Evolutionary conservation across 2,888 invertebrate species (phyloP).

Genomic region (Cynaeus angustus): DNA sequence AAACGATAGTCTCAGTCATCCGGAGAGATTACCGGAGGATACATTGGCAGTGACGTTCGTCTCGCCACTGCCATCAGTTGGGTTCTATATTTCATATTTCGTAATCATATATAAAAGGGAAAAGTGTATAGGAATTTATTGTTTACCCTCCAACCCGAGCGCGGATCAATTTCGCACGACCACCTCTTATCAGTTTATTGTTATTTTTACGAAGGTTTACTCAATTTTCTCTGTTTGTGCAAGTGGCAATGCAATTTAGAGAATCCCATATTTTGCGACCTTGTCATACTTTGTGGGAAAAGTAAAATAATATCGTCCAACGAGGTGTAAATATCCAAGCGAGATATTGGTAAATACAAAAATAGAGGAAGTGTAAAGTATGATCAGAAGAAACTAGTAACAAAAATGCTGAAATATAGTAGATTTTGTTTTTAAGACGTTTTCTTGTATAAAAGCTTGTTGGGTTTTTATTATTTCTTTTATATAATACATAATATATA

Average conservation of each 20-base stretch:
- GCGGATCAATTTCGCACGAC: constrained; percentile 47
- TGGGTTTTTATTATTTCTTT: too few relatives aligned
- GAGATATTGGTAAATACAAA: too few relatives aligned
- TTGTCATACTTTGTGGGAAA: constrained; percentile 1
- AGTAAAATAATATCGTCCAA: neutral
- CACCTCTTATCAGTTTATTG: constrained; percentile 51
- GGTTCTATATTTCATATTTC: constrained; percentile 48
- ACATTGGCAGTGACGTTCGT: constrained; percentile 41
- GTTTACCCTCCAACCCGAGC: constrained; percentile 54
- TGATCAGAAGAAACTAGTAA: too few relatives aligned
- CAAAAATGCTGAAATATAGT: too few relatives aligned
- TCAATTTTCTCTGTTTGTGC: constrained; percentile 52
- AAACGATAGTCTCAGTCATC: constrained; percentile 57
- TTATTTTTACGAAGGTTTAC: constrained; percentile 54
- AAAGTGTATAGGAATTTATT: constrained; percentile 55
- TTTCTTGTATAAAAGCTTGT: too few relatives aligned
- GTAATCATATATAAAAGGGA: constrained; percentile 51
- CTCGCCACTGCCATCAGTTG: constrained; percentile 30
- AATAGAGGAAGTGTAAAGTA: too few relatives aligned
- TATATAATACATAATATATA: too few relatives aligned
- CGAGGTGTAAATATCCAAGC: too few relatives aligned
- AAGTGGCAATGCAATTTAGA: constrained; percentile 50
- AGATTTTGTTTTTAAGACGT: too few relatives aligned
- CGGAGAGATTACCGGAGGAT: constrained; percentile 53
- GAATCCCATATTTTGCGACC: constrained; percentile 38